Evolutionary conservation across 2,113 vertebrate genomes (phyloP), one percentile per base, ranked within the genome.

Genomic region (Gnathonemus echidnorhynchus): DNA sequence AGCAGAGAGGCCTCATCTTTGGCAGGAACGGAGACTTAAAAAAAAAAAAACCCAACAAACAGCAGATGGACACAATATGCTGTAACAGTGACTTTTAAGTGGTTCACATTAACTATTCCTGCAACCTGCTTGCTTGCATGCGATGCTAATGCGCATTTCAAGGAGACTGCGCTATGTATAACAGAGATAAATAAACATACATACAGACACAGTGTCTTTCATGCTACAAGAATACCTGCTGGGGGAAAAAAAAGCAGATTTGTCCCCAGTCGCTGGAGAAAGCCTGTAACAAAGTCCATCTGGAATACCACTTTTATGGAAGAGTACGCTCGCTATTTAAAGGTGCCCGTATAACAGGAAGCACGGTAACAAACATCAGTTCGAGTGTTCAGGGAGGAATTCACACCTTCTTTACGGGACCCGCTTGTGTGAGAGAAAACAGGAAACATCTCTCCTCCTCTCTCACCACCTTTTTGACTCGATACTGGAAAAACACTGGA

Each of bases 41-140:
- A 84, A n/a, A 46, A 83, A 11, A 53, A 70, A 84, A 53, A 1
- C 21, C 70, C 49, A 50, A 39, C 27, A 53, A 56, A 58, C 53
- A 74, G 27, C 89, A 90, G 89, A 42, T 90, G 89, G 89, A 87
- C 89, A 90, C 86, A 87, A 87, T 87, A 87, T 87, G 86, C 50
- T 19, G 50, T 53, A 53, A 35, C 27, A 53, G 10, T 35, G 4
- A 49, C 86, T 53, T 53, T 53, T 53, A 53, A 87, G 48, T n/a
- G 50, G n/a, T 31, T 35, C 50, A n/a, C 24, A 62, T 62, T 62
- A 62, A 39, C 86, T 39, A 80, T 80, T 80, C 74, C 74, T 35
- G 35, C 74, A 80, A 42, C 74, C 35, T 80, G 74, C 74, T 42
- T 42, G 15, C 3, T 80, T 80, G 74, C 35, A 80, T 80, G 74